These are phyloP conservation scores for Euzophera pinguis DNA, from an alignment of 2,888 invertebrate species.

Conservation along the genomic window DNA sequence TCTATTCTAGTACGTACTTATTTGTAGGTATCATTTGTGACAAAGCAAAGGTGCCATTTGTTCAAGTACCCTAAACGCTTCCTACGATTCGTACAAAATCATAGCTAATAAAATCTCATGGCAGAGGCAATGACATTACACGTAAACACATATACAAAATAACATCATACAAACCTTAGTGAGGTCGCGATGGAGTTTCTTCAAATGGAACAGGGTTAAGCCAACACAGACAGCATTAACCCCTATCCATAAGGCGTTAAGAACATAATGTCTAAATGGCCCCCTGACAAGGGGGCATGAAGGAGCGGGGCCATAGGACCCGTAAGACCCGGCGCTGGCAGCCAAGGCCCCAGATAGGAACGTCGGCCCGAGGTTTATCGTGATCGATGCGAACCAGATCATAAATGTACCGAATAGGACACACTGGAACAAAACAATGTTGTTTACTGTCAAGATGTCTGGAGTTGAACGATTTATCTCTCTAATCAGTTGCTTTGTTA, in stretches of 20 bases:
- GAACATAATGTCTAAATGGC: slow-evolving; percentile 92
- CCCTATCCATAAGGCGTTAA: slow-evolving; percentile 94
- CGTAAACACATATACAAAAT: slow-evolving; percentile 9
- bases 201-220: slow-evolving; percentile 90
- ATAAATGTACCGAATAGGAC: slow-evolving; percentile 94
- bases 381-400: slow-evolving; percentile 96
- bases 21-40: too few species aligned
- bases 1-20: too few species aligned
- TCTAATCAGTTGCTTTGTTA: too few species aligned
- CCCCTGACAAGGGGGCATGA: slow-evolving; percentile 93
- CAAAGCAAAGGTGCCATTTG: too few species aligned
- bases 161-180: slow-evolving; percentile 78
- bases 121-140: too few species aligned
- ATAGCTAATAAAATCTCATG: too few species aligned
- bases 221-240: slow-evolving; percentile 92
- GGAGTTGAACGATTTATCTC: neutral
- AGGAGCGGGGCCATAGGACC: slow-evolving; percentile 85
- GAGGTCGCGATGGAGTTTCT: slow-evolving; percentile 89
- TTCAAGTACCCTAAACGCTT: too few species aligned
- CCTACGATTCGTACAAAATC: too few species aligned
- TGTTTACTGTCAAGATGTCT: neutral
- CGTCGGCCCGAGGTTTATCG: slow-evolving; percentile 93
- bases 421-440: slow-evolving; percentile 81
- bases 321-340: slow-evolving; percentile 86
- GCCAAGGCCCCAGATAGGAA: slow-evolving; percentile 91